phyloP scores from a whole-genome alignment of 2,113 vertebrate species.

The Aspidoscelis tigris region DNA sequence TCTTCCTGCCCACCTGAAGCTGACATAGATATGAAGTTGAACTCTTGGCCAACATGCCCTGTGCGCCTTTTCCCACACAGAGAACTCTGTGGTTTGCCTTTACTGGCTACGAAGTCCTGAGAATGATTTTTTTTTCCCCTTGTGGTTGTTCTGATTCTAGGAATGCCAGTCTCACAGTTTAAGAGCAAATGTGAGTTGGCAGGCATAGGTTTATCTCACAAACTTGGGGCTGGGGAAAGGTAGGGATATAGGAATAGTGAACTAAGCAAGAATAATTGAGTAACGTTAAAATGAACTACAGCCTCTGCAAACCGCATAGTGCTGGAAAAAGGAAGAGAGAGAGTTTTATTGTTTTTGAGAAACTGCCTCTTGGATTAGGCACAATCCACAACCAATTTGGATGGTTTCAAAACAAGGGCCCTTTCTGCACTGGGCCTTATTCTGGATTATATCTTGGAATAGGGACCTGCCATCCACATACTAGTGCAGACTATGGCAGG shows the following conservation, averaged over 20 bases:
- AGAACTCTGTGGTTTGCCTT: slow-evolving; percentile 59
- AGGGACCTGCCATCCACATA: too few relatives aligned
- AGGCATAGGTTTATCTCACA: slow-evolving; percentile 36
- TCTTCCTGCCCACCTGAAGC: slow-evolving; percentile 33
- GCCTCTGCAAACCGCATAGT: neutral
- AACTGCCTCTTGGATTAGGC: too few relatives aligned
- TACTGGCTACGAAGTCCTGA: slow-evolving; percentile 54
- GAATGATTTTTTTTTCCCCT: slow-evolving; percentile 46
- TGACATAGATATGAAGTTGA: neutral
- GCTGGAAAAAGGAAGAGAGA: neutral
- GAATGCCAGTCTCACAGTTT: slow-evolving; percentile 52
- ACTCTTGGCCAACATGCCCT: neutral
- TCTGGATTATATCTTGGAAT: too few relatives aligned
- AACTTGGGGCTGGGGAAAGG: neutral
- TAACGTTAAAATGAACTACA: neutral
- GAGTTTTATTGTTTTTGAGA: too few relatives aligned
- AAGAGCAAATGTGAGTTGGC: slow-evolving; percentile 58
- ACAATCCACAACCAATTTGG: too few relatives aligned
- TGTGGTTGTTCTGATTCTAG: slow-evolving; percentile 68
- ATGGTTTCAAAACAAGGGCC: too few relatives aligned
- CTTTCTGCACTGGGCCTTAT: too few relatives aligned
- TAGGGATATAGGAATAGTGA: slow-evolving; percentile 17
- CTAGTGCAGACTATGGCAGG: too few relatives aligned
- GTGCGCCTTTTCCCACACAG: slow-evolving; percentile 21
- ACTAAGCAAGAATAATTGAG: slow-evolving; percentile 1